Evolutionary conservation across 2,113 vertebrate genomes (phyloP), one percentile per base, ranked within the genome.

Genomic region (Vicugna pacos): DNA sequence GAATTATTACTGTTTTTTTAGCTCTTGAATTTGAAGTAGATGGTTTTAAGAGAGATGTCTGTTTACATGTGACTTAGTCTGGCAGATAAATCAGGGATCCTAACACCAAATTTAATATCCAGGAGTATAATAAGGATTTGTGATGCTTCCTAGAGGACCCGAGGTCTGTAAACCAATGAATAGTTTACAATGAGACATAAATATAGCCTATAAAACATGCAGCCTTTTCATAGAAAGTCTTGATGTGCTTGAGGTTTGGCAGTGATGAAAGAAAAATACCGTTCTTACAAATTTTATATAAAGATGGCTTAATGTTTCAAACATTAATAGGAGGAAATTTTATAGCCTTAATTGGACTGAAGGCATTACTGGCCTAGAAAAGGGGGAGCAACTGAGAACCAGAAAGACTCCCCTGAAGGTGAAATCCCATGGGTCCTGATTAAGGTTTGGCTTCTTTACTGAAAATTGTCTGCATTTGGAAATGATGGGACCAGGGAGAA

Each of bases 111-210:
- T 97, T 97, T 96, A 97, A 83, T 95, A 91, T 93, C 86, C 88
- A 80, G 22, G 65, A 87, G 75, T 87, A 52, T 92, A 96, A 95
- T 93, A 93, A 96, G 94, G 70, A 95, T 96, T 96, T 98, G 91
- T 86, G 95, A 89, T 93, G 82, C 65, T 95, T 96, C 83, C 94
- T 97, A 19, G 65, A 89, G 32, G 81, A 70, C 76, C 32, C 0
- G 10, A 89, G 92, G 95, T 94, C 92, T 94, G 86, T 97, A 96
- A 97, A 96, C 91, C 88, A 95, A 93, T 86, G 91, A 97, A 88
- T 19, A 95, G 70, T 97, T 96, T 96, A 97, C 94, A 97, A 20
- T 91, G 67, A 93, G 84, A 95, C 42, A 94, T 94, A 97, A 97
- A 96, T 86, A 94, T 16, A 38, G 58, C 24, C 13, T 80, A 95